Percentiles rank a stretch among this genome's conserved stretches.
These are phyloP conservation scores for Halcyon senegalensis DNA, from an alignment of 2,113 vertebrate genomes.

Conservation along the genomic window DNA sequence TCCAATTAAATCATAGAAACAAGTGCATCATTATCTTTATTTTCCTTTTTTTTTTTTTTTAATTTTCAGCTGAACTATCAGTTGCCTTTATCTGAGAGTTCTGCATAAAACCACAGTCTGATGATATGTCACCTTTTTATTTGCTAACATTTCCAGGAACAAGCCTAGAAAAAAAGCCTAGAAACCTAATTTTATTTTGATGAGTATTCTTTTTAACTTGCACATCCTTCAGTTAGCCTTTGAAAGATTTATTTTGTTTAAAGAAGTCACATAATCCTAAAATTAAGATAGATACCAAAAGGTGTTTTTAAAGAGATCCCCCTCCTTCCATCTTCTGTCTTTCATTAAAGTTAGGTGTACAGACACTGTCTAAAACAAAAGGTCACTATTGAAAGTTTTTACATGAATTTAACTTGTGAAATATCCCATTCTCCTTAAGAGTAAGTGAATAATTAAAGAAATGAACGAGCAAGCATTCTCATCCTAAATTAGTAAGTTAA, in stretches of 20 bases:
- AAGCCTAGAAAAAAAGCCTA: neutral
- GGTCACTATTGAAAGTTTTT: neutral
- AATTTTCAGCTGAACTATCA: neutral
- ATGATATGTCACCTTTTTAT: rapidly evolving
- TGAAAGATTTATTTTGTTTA: neutral
- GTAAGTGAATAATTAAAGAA: neutral
- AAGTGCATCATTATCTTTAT: neutral
- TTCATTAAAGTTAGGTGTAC: neutral
- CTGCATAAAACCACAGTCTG: neutral
- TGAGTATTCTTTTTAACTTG: neutral
- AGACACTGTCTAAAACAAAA: neutral
- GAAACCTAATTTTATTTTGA: neutral
- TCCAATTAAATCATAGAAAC: neutral
- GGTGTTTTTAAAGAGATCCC: neutral
- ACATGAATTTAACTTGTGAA: neutral
- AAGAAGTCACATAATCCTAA: neutral
- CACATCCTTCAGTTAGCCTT: neutral
- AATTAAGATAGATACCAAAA: neutral
- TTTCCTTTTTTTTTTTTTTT: neutral
- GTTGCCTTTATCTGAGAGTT: neutral
- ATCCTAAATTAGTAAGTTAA: neutral
- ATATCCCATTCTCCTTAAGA: neutral
- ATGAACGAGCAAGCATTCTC: neutral
- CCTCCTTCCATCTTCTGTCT: neutral
- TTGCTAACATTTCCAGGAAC: neutral